A percentile compares a stretch with the other conserved stretches of the same genome.
These are phyloP conservation scores for Galagoides demidoff DNA, from an alignment of 2,797 vertebrate species.

Conservation along the genomic window DNA sequence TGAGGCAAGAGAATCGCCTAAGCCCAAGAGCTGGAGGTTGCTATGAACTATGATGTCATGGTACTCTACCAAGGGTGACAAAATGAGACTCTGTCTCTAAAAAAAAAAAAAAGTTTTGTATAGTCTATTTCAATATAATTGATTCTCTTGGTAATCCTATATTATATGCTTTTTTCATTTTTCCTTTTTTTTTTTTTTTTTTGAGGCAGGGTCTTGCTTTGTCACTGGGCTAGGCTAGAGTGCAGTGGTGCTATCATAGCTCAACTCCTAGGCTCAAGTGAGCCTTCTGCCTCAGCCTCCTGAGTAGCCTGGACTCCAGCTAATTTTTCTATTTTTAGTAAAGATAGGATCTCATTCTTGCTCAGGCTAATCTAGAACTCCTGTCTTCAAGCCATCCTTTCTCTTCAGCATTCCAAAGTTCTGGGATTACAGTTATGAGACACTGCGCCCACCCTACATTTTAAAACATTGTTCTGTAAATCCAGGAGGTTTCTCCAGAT, in stretches of 20 bases:
- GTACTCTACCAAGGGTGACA: too few relatives aligned
- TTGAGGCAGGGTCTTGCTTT: neutral
- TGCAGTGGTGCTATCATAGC: neutral
- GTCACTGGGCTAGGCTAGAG: neutral
- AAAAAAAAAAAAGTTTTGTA: constrained; percentile 10
- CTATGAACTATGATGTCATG: too few relatives aligned
- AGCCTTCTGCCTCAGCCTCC: neutral
- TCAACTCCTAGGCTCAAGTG: neutral
- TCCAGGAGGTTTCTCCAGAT: neutral
- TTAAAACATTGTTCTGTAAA: neutral
- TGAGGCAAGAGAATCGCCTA: too few relatives aligned
- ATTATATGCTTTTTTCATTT: neutral
- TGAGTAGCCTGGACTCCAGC: neutral
- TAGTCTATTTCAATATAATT: neutral
- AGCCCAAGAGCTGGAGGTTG: too few relatives aligned
- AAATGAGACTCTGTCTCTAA: too few relatives aligned
- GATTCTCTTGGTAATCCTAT: neutral
- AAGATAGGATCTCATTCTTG: neutral
- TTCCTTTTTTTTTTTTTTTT: neutral
- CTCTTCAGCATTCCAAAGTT: neutral
- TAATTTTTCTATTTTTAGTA: neutral
- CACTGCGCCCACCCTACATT: neutral
- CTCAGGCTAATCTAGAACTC: neutral
- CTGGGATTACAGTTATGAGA: neutral
- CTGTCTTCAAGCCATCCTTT: neutral